Evolutionary conservation across 1,140 invertebrate species (phyloP).

Genomic region (Homalodisca vitripennis): DNA sequence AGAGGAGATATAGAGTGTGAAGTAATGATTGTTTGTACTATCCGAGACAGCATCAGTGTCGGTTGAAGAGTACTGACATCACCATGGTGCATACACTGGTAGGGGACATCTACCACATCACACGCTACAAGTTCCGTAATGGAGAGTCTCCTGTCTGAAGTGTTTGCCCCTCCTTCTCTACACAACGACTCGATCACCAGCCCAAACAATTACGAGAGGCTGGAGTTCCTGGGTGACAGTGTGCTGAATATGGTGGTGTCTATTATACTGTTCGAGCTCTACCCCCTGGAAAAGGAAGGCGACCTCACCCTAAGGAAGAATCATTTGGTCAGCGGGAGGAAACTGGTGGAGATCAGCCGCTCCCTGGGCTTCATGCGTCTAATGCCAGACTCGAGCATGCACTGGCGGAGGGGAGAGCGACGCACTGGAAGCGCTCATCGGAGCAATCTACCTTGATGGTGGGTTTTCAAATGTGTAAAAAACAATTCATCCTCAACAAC

Average conservation of each 20-base stretch:
- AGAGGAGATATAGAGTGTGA: too few relatives aligned
- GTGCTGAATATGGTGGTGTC: neutral
- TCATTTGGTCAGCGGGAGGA: neutral
- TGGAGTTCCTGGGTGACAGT: conserved; percentile 7
- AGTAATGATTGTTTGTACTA: too few relatives aligned
- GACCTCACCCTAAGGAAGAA: neutral
- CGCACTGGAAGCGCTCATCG: neutral
- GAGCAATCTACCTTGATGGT: neutral
- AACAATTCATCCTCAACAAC: neutral
- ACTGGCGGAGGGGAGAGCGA: neutral
- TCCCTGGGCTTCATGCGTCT: neutral
- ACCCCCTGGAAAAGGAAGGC: neutral
- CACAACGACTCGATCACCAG: neutral
- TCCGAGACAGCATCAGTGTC: too few relatives aligned
- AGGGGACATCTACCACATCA: neutral
- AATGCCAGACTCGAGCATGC: neutral
- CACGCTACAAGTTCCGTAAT: conserved; percentile 10
- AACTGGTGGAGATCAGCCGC: neutral
- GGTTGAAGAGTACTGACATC: too few relatives aligned
- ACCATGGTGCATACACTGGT: too few relatives aligned
- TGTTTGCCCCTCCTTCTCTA: neutral
- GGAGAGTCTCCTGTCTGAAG: neutral
- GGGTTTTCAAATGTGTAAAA: neutral
- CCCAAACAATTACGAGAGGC: neutral
- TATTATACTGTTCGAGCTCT: conserved; percentile 1